phyloP scores from a whole-genome alignment of 2,888 invertebrate species.

The Thereva nobilitata region DNA sequence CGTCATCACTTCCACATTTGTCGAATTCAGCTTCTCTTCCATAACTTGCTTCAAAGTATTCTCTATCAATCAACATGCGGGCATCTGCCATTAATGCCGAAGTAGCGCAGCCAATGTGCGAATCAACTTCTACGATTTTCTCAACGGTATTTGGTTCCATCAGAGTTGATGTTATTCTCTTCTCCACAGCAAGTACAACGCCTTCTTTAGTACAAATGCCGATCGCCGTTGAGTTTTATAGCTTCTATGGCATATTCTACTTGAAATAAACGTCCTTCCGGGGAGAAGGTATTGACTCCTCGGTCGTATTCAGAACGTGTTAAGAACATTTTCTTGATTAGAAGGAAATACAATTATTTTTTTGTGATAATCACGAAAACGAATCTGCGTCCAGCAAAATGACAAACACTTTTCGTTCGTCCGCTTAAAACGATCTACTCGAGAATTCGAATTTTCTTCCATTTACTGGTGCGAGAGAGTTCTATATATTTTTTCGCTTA shows the following conservation, averaged over 20 bases:
- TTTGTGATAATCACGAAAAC: too few species aligned
- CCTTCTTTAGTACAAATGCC: conserved; percentile 94
- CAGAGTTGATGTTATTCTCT: conserved; percentile 93
- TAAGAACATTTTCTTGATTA: conserved; percentile 74
- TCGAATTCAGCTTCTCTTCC: conserved; percentile 97
- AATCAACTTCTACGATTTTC: conserved; percentile 98
- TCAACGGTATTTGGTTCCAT: conserved; percentile 98
- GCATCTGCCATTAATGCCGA: conserved; percentile 99
- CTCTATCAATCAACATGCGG: conserved; percentile 84
- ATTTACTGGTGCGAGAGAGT: too few species aligned
- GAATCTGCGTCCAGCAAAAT: too few species aligned
- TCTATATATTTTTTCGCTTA: too few species aligned
- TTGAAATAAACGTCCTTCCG: conserved; percentile 96
- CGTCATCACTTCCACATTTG: conserved; percentile 96
- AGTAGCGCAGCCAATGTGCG: conserved; percentile 96
- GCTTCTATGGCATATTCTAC: conserved; percentile 99
- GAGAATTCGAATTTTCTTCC: too few species aligned
- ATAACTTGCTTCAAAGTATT: conserved; percentile 98
- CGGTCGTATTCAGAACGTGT: conserved; percentile 99
- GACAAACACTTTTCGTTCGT: too few species aligned
- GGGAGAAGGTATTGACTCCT: conserved; percentile 99
- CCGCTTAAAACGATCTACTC: too few species aligned
- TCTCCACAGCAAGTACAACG: conserved; percentile 96
- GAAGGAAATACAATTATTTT: too few species aligned
- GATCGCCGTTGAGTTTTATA: conserved; percentile 96